These are phyloP conservation scores for Papilio aristodemus DNA, from an alignment of 1,140 invertebrate genomes.

Conservation along the genomic window DNA sequence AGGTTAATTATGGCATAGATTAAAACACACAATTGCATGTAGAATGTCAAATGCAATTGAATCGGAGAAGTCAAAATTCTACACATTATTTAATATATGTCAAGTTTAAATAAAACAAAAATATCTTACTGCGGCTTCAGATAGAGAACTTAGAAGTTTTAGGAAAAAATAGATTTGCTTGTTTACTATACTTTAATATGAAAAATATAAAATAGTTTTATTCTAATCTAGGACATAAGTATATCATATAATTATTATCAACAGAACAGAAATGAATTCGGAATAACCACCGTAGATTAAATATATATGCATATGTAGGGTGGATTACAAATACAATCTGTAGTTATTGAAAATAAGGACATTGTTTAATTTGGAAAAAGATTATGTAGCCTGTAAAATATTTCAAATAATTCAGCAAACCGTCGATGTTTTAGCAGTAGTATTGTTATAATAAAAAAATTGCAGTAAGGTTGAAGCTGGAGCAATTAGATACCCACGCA, in stretches of 20 bases:
- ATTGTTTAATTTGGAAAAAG: not conserved
- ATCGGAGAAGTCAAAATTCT: no score
- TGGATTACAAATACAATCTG: not conserved
- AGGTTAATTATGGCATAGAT: not conserved
- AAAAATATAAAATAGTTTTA: not conserved
- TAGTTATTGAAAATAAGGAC: not conserved
- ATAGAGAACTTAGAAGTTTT: not conserved
- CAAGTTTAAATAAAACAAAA: not conserved
- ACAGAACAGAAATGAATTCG: not conserved
- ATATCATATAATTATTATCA: not conserved
- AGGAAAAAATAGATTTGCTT: not conserved
- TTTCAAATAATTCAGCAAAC: slow-evolving; percentile 59
- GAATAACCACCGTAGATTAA: not conserved
- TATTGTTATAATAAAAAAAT: slow-evolving; percentile 34
- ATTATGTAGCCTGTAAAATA: slow-evolving; percentile 29
- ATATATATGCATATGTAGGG: not conserved
- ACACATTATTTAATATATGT: not conserved
- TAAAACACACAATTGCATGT: not conserved
- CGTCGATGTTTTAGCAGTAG: slow-evolving; percentile 70
- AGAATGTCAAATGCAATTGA: not conserved
- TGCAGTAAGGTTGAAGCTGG: slow-evolving; percentile 73
- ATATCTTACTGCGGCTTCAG: not conserved
- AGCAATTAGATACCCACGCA: slow-evolving; percentile 59
- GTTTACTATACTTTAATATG: not conserved
- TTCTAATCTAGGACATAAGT: not conserved